Conservation (phyloP, 2,797 vertebrate genomes). For the Oreochromis grahami region DNA sequence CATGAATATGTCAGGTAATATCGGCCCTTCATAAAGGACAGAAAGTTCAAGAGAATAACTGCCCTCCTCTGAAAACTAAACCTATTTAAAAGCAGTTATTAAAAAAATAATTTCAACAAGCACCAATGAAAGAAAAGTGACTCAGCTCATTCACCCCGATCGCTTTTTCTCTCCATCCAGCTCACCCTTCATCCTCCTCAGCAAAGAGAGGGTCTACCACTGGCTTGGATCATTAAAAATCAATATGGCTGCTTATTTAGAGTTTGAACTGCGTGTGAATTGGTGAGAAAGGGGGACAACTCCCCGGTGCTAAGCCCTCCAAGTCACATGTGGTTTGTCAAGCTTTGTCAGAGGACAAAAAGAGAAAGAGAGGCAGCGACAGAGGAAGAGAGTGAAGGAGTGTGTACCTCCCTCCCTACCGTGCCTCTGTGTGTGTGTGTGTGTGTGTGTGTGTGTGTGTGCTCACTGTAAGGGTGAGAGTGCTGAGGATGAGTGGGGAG, state of each 20-base stretch:
- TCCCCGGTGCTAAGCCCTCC: constrained; percentile 87
- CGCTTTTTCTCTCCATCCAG: background rate
- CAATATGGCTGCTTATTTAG: constrained; percentile 78
- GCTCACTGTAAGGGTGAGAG: constrained; percentile 34
- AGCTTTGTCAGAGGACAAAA: constrained; percentile 94
- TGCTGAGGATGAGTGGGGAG: constrained; percentile 56
- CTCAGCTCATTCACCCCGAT: background rate
- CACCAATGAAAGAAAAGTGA: background rate
- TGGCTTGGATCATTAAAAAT: constrained; percentile 70
- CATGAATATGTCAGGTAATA: background rate
- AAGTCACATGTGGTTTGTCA: constrained; percentile 96
- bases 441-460: constrained; percentile 11
- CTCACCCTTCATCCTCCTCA: background rate
- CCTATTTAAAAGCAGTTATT: background rate
- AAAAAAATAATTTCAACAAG: background rate
- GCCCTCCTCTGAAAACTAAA: background rate
- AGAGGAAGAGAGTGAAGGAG: constrained; percentile 30
- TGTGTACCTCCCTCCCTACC: constrained; percentile 4
- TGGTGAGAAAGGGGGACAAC: constrained; percentile 63
- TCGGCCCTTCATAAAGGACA: background rate
- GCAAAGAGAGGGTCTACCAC: constrained; percentile 32
- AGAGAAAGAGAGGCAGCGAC: constrained; percentile 34
- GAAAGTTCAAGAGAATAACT: background rate
- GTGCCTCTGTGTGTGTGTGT: constrained; percentile 1
- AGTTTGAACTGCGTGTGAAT: constrained; percentile 76